phyloP scores from a whole-genome alignment of 2,797 vertebrate genomes.

The Falco novaeseelandiae region DNA sequence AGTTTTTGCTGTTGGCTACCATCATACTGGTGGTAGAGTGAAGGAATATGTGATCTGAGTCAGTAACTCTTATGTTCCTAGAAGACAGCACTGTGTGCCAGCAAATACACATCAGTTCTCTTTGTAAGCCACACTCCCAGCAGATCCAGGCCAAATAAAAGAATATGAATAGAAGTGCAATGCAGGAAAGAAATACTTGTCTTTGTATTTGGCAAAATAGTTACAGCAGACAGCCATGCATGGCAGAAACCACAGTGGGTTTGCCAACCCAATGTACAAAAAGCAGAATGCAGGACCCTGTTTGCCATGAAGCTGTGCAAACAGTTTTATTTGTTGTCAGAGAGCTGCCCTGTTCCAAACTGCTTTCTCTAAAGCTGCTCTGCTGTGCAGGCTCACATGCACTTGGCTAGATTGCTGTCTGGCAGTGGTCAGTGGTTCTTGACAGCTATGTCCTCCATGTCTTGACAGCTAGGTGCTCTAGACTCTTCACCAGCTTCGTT shows the following conservation, averaged over 20 bases:
- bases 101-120: background rate
- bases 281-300: background rate
- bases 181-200: background rate
- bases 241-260: background rate
- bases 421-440: background rate
- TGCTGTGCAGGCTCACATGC: background rate
- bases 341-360: background rate
- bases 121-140: background rate
- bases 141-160: background rate
- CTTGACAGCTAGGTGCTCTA: background rate
- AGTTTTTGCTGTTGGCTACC: constrained; percentile 7
- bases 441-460: background rate
- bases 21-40: background rate
- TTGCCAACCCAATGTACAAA: background rate
- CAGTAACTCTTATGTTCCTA: background rate
- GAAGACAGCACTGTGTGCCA: constrained; percentile 18
- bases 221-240: background rate
- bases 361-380: background rate
- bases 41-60: background rate
- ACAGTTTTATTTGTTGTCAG: background rate
- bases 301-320: background rate
- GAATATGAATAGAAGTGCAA: background rate
- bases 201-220: background rate
- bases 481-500: too few species aligned
- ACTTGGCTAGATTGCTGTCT: background rate